Evolutionary conservation across 2,888 invertebrate species (phyloP).

Genomic region (Ormyrus thymus): DNA sequence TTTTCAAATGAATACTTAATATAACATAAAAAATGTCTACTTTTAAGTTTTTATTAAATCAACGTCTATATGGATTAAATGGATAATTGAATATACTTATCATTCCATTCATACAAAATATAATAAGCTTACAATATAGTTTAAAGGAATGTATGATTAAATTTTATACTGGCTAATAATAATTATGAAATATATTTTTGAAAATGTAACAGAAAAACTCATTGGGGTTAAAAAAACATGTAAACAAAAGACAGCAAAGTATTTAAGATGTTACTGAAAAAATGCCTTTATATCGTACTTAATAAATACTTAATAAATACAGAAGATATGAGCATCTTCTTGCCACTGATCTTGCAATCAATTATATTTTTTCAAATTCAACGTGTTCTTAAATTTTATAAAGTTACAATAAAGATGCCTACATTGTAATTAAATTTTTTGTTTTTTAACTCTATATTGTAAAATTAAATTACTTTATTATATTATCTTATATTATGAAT

Average conservation of each 20-base stretch:
- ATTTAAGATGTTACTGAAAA: background rate
- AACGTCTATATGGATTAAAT: background rate
- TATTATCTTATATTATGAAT: too few species aligned
- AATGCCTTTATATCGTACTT: background rate
- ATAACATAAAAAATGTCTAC: background rate
- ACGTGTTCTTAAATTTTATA: too few species aligned
- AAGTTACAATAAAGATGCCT: too few species aligned
- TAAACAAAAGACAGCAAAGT: background rate
- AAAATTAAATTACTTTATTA: too few species aligned
- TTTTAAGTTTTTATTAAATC: slow-evolving; percentile 9
- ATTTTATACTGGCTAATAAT: too few species aligned
- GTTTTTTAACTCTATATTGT: too few species aligned
- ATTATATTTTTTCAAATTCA: background rate
- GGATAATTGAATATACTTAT: slow-evolving; percentile 3
- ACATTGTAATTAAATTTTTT: too few species aligned
- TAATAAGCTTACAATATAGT: background rate
- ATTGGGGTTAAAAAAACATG: background rate
- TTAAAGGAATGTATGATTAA: too few species aligned
- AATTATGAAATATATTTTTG: too few species aligned
- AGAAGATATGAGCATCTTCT: background rate
- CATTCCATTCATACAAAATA: slow-evolving; percentile 14
- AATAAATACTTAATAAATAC: background rate
- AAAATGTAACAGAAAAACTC: too few species aligned
- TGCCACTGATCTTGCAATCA: background rate
- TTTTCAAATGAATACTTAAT: slow-evolving; percentile 7